Percentiles rank a stretch among this genome's conserved stretches.
These are phyloP conservation scores for Heliangelus exortis DNA, from an alignment of 2,797 vertebrate species.

Conservation along the genomic window DNA sequence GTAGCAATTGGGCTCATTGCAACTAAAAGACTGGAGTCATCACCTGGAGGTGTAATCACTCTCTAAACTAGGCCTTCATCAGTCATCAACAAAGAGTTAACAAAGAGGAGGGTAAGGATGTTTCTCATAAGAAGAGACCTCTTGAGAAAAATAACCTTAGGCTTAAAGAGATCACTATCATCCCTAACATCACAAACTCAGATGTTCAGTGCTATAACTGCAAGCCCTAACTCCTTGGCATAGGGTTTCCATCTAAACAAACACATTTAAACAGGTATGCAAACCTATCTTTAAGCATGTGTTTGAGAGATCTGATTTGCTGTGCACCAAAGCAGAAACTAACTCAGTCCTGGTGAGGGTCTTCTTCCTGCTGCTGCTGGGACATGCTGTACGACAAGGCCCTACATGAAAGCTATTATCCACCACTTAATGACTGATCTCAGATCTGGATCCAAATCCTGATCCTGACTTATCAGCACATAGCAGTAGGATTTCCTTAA, in stretches of 20 bases:
- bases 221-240: neutral
- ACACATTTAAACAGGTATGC: neutral
- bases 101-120: neutral
- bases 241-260: neutral
- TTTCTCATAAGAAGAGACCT: neutral
- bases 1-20: neutral
- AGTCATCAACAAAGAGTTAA: neutral
- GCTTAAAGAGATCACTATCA: slow-evolving; percentile 7
- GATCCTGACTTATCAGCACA: neutral
- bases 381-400: neutral
- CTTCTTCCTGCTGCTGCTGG: neutral
- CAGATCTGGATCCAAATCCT: slow-evolving; percentile 6
- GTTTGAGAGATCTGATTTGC: neutral
- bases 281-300: neutral
- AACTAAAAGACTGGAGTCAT: neutral
- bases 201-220: neutral
- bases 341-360: neutral
- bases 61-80: neutral
- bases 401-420: neutral
- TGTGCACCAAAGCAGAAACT: neutral
- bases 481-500: slow-evolving; percentile 1
- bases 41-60: neutral
- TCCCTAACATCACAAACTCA: neutral
- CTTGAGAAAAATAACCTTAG: neutral
- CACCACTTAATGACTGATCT: neutral